Evolutionary conservation across 2,888 invertebrate genomes (phyloP).

Genomic region (Fragum whitleyi): DNA sequence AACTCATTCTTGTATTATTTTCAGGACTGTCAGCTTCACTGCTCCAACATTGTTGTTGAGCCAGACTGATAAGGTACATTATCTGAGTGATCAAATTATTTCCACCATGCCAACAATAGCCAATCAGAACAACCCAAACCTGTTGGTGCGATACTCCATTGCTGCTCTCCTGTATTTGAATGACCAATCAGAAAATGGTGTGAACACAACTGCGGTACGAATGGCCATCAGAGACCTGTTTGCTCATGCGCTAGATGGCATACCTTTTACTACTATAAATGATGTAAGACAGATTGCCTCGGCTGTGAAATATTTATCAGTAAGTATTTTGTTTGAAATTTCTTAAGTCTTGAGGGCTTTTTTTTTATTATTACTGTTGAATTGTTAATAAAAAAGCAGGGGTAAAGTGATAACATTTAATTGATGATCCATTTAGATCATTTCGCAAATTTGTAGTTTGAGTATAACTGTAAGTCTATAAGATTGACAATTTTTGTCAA

Average conservation of each 20-base stretch:
- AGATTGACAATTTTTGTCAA: too few species aligned
- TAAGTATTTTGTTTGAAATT: conserved; percentile 47
- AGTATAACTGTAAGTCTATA: too few species aligned
- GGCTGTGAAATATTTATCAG: conserved; percentile 70
- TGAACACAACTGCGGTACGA: conserved; percentile 34
- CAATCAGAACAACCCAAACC: conserved; percentile 70
- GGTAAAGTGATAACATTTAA: too few species aligned
- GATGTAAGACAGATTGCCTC: conserved; percentile 72
- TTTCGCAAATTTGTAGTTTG: too few species aligned
- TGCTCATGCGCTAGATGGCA: conserved; percentile 57
- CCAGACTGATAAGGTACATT: conserved; percentile 53
- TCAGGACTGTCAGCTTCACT: conserved; percentile 61
- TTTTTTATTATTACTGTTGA: neutral
- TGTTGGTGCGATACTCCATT: conserved; percentile 73
- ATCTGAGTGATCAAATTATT: conserved; percentile 59
- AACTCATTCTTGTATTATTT: too few species aligned
- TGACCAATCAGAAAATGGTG: conserved; percentile 62
- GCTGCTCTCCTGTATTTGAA: conserved; percentile 73
- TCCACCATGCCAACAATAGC: conserved; percentile 61
- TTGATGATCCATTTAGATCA: too few species aligned
- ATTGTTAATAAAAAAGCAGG: neutral
- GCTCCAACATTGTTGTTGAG: conserved; percentile 34
- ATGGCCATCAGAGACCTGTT: conserved; percentile 72
- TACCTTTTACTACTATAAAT: conserved; percentile 66
- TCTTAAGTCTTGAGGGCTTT: neutral